Percentiles rank a stretch among this genome's conserved stretches.
Conservation (phyloP, 2,113 vertebrate genomes). For the Hemibagrus wyckioides region DNA sequence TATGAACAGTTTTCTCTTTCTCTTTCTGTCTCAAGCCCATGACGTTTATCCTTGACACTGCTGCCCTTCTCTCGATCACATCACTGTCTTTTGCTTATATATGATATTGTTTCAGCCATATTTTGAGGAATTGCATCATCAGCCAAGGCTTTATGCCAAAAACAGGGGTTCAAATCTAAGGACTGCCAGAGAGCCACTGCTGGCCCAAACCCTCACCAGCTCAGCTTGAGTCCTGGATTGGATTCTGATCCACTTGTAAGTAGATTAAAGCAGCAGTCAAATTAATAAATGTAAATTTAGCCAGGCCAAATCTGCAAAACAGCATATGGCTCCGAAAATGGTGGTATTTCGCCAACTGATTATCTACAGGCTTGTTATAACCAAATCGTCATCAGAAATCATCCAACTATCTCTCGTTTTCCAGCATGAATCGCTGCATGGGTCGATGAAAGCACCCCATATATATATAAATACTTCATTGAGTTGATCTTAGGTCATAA, state of each 20-base stretch:
- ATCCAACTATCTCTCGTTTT: slow-evolving; percentile 12
- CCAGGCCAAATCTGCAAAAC: background rate
- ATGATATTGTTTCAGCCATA: background rate
- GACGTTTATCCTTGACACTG: background rate
- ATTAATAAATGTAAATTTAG: slow-evolving; percentile 12
- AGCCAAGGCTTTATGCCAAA: background rate
- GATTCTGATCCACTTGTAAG: slow-evolving; percentile 20
- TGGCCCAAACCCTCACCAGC: slow-evolving; percentile 4
- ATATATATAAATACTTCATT: background rate
- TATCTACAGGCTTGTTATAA: slow-evolving; percentile 8
- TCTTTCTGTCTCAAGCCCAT: background rate
- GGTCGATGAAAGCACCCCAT: background rate
- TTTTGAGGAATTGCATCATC: background rate
- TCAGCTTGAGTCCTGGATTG: slow-evolving; percentile 7
- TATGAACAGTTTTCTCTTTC: background rate
- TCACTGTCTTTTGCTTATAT: background rate
- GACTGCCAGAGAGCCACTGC: background rate
- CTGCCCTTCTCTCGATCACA: background rate
- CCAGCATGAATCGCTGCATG: background rate
- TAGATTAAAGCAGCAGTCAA: slow-evolving; percentile 3
- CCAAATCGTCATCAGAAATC: background rate
- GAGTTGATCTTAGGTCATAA: background rate
- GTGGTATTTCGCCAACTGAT: background rate
- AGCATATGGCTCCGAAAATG: background rate
- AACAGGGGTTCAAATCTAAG: background rate